Conservation (phyloP, 2,888 invertebrate species). For the Horisme vitalbata region DNA sequence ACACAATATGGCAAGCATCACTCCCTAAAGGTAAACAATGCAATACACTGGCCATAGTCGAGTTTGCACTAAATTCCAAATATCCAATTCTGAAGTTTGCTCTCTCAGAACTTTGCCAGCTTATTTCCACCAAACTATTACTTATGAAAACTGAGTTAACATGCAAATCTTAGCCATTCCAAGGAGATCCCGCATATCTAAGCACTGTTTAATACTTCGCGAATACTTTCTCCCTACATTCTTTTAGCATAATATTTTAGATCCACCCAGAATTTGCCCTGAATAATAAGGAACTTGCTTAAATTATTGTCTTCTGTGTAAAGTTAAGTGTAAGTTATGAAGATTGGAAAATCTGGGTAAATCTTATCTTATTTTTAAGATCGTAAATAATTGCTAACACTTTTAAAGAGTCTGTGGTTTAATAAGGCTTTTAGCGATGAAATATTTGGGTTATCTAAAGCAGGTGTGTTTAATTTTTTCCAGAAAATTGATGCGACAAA, state of each 20-base stretch:
- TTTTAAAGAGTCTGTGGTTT: slow-evolving; percentile 3
- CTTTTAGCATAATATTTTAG: slow-evolving; percentile 41
- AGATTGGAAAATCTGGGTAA: slow-evolving; percentile 25
- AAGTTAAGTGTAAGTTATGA: slow-evolving; percentile 29
- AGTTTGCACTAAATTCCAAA: slow-evolving; percentile 50
- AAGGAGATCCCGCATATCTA: slow-evolving; percentile 52
- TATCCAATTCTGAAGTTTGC: slow-evolving; percentile 64
- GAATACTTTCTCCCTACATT: slow-evolving; percentile 43
- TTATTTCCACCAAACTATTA: slow-evolving; percentile 70
- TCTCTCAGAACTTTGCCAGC: slow-evolving; percentile 58
- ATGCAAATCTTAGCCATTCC: slow-evolving; percentile 74
- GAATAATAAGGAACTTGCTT: slow-evolving; percentile 35
- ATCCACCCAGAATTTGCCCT: slow-evolving; percentile 42
- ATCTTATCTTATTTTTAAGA: slow-evolving; percentile 11
- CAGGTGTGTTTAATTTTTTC: slow-evolving; percentile 9
- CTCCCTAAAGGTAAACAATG: slow-evolving; percentile 38
- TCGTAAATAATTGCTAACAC: slow-evolving; percentile 3
- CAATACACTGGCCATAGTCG: slow-evolving; percentile 9
- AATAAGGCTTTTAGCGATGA: slow-evolving; percentile 9
- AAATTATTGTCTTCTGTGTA: slow-evolving; percentile 26
- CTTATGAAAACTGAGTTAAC: slow-evolving; percentile 74
- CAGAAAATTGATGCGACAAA: slow-evolving; percentile 2
- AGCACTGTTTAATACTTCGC: slow-evolving; percentile 55
- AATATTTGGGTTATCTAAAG: slow-evolving; percentile 16
- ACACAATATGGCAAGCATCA: no score